phyloP scores from a whole-genome alignment of 2,888 invertebrate species.

The Clitarchus hookeri region DNA sequence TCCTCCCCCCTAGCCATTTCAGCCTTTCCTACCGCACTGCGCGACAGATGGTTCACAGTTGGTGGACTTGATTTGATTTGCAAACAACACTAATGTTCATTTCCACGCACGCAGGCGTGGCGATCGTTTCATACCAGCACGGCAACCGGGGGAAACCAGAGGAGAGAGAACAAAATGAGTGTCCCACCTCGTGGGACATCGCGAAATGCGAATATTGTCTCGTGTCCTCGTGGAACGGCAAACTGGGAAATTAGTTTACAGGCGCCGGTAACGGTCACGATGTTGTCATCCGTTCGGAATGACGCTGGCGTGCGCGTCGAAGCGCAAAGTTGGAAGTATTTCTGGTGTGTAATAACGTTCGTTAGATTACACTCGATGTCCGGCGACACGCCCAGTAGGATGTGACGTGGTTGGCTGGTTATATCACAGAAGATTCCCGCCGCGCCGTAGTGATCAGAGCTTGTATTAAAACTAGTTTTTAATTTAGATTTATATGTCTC shows the following conservation, averaged over 20 bases:
- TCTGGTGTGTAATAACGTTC: neutral
- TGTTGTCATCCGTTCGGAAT: neutral
- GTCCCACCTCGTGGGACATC: neutral
- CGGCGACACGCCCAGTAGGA: no score
- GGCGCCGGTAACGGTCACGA: neutral
- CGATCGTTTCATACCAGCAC: no score
- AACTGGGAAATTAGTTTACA: neutral
- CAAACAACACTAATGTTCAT: neutral
- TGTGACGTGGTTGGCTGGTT: no score
- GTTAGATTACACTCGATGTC: no score
- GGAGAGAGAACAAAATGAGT: no score
- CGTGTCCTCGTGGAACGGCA: neutral
- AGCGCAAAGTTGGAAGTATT: neutral
- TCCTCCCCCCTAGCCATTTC: neutral
- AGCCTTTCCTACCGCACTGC: neutral
- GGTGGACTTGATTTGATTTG: neutral
- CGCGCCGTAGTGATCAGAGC: no score
- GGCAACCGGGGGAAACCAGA: neutral
- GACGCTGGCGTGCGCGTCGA: neutral
- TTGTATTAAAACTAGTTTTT: no score
- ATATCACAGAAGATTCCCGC: no score
- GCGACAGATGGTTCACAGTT: neutral
- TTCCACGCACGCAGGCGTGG: no score
- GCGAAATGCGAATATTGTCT: neutral
- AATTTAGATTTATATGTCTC: no score